Percentiles rank a stretch among this genome's conserved stretches.
phyloP scores from a whole-genome alignment of 2,797 vertebrate species.

The Pangasius krempfi region DNA sequence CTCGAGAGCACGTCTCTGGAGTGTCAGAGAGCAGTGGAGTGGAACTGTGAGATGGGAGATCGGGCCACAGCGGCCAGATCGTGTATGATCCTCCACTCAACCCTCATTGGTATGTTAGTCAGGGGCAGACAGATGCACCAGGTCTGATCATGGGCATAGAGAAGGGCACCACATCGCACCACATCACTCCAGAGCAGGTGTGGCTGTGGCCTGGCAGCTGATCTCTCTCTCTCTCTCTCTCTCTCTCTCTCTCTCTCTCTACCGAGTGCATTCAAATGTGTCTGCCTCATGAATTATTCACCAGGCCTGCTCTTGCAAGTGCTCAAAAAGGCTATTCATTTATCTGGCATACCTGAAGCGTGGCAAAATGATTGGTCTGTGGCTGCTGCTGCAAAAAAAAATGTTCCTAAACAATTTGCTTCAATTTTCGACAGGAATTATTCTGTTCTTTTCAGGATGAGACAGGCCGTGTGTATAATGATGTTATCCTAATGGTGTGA shows the following conservation, averaged over 20 bases:
- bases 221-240: slow-evolving; percentile 45
- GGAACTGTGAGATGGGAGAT: slow-evolving; percentile 38
- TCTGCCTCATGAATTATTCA: slow-evolving; percentile 79
- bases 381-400: slow-evolving; percentile 66
- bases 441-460: slow-evolving; percentile 77
- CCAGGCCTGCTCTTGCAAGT: slow-evolving; percentile 73
- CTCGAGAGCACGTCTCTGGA: slow-evolving; percentile 45
- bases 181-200: slow-evolving; percentile 50
- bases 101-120: slow-evolving; percentile 49
- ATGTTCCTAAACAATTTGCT: slow-evolving; percentile 83
- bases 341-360: slow-evolving; percentile 78
- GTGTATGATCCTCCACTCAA: slow-evolving; percentile 35
- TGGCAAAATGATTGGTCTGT: slow-evolving; percentile 76
- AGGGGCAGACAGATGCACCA: slow-evolving; percentile 24
- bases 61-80: slow-evolving; percentile 35
- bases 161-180: slow-evolving; percentile 47
- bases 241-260: slow-evolving; percentile 47
- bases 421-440: slow-evolving; percentile 81
- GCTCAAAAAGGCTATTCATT: slow-evolving; percentile 71
- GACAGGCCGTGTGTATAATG: slow-evolving; percentile 80
- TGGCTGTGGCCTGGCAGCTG: slow-evolving; percentile 38
- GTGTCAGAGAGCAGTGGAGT: slow-evolving; percentile 46
- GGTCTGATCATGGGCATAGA: slow-evolving; percentile 44
- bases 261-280: slow-evolving; percentile 59
- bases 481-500: slow-evolving; percentile 82